Conservation (phyloP, 2,888 invertebrate species). For the Theretra japonica region DNA sequence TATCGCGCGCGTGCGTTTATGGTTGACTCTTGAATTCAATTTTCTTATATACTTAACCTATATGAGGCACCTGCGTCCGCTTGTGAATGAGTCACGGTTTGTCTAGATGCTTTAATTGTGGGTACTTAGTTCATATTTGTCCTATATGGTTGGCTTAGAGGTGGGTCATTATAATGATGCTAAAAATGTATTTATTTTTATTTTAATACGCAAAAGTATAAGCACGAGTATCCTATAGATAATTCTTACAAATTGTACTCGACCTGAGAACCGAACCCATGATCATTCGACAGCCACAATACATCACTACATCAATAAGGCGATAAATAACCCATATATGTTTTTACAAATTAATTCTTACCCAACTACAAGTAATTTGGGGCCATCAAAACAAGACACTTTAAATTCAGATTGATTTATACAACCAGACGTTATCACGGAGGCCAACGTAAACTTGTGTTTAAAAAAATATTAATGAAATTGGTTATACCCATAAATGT, state of each 20-base stretch:
- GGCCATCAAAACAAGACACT: neutral
- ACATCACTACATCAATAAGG: neutral
- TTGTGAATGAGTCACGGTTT: neutral
- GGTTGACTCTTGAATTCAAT: constrained; percentile 54
- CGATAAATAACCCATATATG: neutral
- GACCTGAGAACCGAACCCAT: neutral
- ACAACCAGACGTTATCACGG: neutral
- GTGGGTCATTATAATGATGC: too few relatives aligned
- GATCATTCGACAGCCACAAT: neutral
- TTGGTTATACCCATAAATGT: neutral
- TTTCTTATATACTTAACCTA: constrained; percentile 32
- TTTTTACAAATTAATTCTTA: neutral
- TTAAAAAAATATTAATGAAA: neutral
- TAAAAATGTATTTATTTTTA: too few relatives aligned
- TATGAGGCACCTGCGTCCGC: constrained; percentile 6
- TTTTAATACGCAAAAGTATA: too few relatives aligned
- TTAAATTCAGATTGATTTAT: neutral
- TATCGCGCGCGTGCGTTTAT: constrained; percentile 59
- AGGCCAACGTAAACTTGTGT: neutral
- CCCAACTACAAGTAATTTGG: neutral
- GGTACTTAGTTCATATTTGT: neutral
- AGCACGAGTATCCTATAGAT: too few relatives aligned
- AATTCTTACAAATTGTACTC: neutral
- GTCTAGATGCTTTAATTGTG: neutral
- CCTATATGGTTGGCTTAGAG: neutral